Evolutionary conservation across 2,113 vertebrate genomes (phyloP), one percentile per base, ranked within the genome.

Genomic region (Marmota monax): DNA sequence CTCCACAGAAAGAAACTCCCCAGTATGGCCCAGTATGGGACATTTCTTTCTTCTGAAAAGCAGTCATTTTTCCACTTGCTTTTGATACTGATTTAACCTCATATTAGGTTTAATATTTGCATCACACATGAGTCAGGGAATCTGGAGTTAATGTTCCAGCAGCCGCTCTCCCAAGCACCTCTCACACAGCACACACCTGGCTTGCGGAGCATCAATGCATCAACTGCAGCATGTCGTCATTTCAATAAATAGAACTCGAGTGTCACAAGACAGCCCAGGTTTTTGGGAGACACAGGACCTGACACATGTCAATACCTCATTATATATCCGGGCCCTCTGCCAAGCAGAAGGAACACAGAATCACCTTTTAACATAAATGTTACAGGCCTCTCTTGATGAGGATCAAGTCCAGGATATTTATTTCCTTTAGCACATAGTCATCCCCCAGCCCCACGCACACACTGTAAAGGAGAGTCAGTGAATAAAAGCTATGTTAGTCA

Each of bases 201-300:
- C 20, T 5, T 11, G 39, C 51, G 48, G 25, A 72, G 34, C 65
- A 29, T 48, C 85, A 2, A 0, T 4, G 69, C 34, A 3, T 34
- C 13, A 39, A 72, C 3, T 79, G 29, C 56, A 6, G 51, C 23
- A 13, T 65, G 82, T 93, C 65, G 56, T 69, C 56, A 27, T 22
- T 27, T 84, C 87, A 95, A 84, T 93, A 91, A 94, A 92, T 20
- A 92, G 94, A 95, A 90, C 70, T 72, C 65, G 13, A 83, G 76
- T 45, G 85, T 77, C 73, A 58, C 39, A 37, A 84, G 93, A 82
- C 88, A 94, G 88, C 53, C 39, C 10, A 1, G 70, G 65, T 53
- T 94, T 65, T 37, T 27, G 37, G 70, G 65, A 95, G 89, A 93
- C 92, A 92, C 6, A 7, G 42, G 94, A 85, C 32, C 51, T 77